Percentiles rank a stretch among this genome's conserved stretches.
phyloP scores from a whole-genome alignment of 2,113 vertebrate genomes.

The Gopherus flavomarginatus region DNA sequence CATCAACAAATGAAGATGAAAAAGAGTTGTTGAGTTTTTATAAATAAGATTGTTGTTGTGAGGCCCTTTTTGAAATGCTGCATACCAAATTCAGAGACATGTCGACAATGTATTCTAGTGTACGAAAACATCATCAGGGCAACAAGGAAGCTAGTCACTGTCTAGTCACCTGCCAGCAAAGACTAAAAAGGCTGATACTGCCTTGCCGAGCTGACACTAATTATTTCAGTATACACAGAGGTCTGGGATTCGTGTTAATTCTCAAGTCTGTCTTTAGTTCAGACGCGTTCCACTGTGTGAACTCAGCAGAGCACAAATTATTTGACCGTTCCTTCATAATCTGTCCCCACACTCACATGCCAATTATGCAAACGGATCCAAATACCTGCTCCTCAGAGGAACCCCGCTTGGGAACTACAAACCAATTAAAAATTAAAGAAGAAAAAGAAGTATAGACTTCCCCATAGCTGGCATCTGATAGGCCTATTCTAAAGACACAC shows the following conservation, averaged over 20 bases:
- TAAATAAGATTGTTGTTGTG: not conserved
- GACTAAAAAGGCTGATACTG: slow-evolving; percentile 58
- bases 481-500: not conserved
- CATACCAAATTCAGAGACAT: slow-evolving; percentile 21
- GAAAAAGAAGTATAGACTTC: not conserved
- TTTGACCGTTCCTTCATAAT: slow-evolving; percentile 75
- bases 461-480: not conserved
- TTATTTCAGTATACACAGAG: slow-evolving; percentile 71
- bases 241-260: slow-evolving; percentile 72
- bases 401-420: slow-evolving; percentile 42
- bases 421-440: slow-evolving; percentile 39
- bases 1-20: slow-evolving; percentile 69
- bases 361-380: slow-evolving; percentile 72
- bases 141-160: slow-evolving; percentile 52
- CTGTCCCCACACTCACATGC: slow-evolving; percentile 60
- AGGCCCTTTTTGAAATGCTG: slow-evolving; percentile 28
- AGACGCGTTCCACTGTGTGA: slow-evolving; percentile 73
- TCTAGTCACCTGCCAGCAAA: slow-evolving; percentile 61
- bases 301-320: slow-evolving; percentile 73
- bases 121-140: slow-evolving; percentile 45
- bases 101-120: slow-evolving; percentile 36
- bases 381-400: slow-evolving; percentile 64
- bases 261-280: slow-evolving; percentile 74
- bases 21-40: slow-evolving; percentile 51
- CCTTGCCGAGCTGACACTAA: slow-evolving; percentile 73